A percentile compares a stretch with the other conserved stretches of the same genome.
phyloP scores from a whole-genome alignment of 2,113 vertebrate species.

The Alces alces region DNA sequence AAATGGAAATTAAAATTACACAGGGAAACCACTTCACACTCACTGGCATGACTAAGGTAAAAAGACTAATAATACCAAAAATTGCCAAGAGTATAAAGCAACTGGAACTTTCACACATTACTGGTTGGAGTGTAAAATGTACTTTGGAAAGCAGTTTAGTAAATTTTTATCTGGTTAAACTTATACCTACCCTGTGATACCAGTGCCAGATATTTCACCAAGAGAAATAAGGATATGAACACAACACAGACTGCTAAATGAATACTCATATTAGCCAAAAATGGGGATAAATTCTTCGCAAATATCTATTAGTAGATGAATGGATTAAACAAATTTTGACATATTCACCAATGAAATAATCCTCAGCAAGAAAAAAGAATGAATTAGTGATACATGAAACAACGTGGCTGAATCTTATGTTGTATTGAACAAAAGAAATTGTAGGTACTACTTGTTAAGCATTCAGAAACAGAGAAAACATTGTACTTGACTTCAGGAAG shows the following conservation, averaged over 20 bases:
- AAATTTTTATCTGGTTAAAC: neutral
- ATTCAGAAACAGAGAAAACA: neutral
- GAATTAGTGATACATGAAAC: neutral
- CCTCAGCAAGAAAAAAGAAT: neutral
- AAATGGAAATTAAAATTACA: neutral
- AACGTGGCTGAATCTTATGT: neutral
- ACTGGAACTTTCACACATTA: neutral
- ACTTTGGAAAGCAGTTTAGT: neutral
- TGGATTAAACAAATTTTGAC: neutral
- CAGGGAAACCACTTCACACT: neutral
- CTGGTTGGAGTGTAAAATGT: neutral
- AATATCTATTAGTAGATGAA: neutral
- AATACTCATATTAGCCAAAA: neutral
- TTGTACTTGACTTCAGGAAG: neutral
- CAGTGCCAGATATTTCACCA: neutral
- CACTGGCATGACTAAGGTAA: neutral
- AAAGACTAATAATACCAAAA: neutral
- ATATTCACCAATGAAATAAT: too few species aligned
- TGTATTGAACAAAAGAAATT: neutral
- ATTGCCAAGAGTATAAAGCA: too few species aligned
- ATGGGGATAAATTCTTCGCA: neutral
- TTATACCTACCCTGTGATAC: neutral
- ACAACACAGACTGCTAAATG: neutral
- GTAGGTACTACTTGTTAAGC: neutral
- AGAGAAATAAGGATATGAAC: neutral